Conservation (phyloP, 2,888 invertebrate species). For the Leptopterna dolabrata region DNA sequence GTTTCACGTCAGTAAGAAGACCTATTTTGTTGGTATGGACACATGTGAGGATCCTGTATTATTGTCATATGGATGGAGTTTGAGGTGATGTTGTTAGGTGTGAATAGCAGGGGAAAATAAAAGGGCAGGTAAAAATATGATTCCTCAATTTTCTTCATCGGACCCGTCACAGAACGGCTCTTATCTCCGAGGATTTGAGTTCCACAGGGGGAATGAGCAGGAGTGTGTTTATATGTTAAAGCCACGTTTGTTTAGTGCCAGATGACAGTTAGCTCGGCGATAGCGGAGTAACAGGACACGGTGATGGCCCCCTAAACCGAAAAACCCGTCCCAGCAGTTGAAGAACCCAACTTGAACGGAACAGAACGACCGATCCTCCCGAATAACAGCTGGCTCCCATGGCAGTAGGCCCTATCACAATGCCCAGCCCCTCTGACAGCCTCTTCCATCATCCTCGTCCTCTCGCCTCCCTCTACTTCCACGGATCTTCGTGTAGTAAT, state of each 20-base stretch:
- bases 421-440: slow-evolving; percentile 21
- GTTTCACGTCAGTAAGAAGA: too few relatives aligned
- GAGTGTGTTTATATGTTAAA: slow-evolving; percentile 6
- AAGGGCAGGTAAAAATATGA: not conserved
- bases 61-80: too few relatives aligned
- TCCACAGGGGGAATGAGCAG: not conserved
- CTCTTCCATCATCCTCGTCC: slow-evolving; percentile 27
- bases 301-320: not conserved
- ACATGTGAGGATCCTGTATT: too few relatives aligned
- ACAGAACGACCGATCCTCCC: not conserved
- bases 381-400: slow-evolving; percentile 35
- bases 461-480: not conserved
- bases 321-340: not conserved
- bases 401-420: slow-evolving; percentile 24
- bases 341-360: not conserved
- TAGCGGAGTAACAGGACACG: not conserved
- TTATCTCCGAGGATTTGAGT: not conserved
- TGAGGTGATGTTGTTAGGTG: not conserved
- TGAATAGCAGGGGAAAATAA: not conserved
- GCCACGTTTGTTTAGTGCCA: slow-evolving; percentile 21
- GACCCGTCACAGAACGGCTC: not conserved
- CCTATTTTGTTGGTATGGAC: too few relatives aligned
- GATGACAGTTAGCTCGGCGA: not conserved
- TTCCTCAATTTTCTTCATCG: not conserved
- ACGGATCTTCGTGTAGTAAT: not conserved